Conservation (phyloP, 2,888 invertebrate species). For the Slavum lentiscoides region DNA sequence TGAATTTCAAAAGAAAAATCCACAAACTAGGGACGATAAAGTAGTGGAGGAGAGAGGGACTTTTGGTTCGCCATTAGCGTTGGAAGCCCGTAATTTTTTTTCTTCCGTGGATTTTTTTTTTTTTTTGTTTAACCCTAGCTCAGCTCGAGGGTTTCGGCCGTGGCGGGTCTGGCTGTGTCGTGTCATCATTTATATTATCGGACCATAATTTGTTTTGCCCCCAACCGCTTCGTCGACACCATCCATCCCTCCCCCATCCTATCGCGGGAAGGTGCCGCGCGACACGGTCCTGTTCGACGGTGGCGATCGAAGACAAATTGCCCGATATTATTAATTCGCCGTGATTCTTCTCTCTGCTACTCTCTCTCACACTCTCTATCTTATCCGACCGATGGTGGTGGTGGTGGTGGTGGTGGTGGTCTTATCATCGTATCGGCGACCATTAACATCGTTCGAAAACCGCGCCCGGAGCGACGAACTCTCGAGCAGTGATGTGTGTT, state of each 20-base stretch:
- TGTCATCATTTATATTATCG: constrained; percentile 54
- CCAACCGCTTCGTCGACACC: not conserved
- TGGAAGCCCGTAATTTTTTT: constrained; percentile 41
- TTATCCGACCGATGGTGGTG: constrained; percentile 7
- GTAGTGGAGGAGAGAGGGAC: constrained; percentile 3
- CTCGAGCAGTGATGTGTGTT: too few relatives aligned
- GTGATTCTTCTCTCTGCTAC: not conserved
- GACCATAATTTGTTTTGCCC: constrained; percentile 50
- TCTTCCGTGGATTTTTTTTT: constrained; percentile 16
- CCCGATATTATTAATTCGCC: constrained; percentile 49
- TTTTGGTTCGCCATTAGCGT: constrained; percentile 50
- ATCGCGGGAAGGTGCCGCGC: not conserved
- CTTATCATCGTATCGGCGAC: constrained; percentile 32
- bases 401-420: not conserved
- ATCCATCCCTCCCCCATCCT: too few relatives aligned
- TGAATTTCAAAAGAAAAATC: constrained; percentile 49
- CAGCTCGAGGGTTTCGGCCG: constrained; percentile 23
- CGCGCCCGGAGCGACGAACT: constrained; percentile 24
- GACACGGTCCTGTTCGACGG: constrained; percentile 44
- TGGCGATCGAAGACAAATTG: constrained; percentile 43
- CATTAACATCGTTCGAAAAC: constrained; percentile 36
- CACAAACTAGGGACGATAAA: constrained; percentile 27
- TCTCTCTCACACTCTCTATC: not conserved
- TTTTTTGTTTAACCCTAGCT: not conserved
- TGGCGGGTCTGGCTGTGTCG: constrained; percentile 45